Conservation (phyloP, 2,797 vertebrate genomes). For the Xiphophorus birchmanni region DNA sequence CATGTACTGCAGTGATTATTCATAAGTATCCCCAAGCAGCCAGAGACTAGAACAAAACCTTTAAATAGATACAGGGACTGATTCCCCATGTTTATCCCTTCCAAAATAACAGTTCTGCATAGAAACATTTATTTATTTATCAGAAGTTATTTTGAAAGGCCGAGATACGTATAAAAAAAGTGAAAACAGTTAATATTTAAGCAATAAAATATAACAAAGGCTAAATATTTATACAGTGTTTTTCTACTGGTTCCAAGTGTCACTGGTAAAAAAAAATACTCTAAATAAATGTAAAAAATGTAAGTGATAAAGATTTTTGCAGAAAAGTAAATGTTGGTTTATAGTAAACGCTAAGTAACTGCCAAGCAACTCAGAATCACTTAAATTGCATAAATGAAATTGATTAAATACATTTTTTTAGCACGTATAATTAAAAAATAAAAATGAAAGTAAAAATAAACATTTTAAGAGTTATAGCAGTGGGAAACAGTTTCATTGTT, state of each 20-base stretch:
- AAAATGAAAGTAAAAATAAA: neutral
- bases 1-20: constrained; percentile 60
- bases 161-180: neutral
- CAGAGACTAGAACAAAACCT: constrained; percentile 49
- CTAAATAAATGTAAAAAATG: neutral
- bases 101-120: neutral
- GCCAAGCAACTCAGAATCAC: neutral
- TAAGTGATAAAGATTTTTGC: neutral
- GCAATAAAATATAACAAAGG: neutral
- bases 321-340: neutral
- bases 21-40: constrained; percentile 69
- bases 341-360: neutral
- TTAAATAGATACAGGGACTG: constrained; percentile 63
- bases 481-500: constrained; percentile 7
- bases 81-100: constrained; percentile 52
- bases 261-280: neutral
- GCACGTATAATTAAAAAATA: neutral
- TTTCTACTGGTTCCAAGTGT: neutral
- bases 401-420: neutral
- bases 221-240: neutral
- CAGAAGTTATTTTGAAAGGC: neutral
- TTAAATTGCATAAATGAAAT: neutral
- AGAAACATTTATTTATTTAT: neutral
- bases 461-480: neutral
- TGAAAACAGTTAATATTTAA: neutral